These are phyloP conservation scores for Epinotia brunnichana DNA, from an alignment of 2,888 invertebrate species.

Conservation along the genomic window DNA sequence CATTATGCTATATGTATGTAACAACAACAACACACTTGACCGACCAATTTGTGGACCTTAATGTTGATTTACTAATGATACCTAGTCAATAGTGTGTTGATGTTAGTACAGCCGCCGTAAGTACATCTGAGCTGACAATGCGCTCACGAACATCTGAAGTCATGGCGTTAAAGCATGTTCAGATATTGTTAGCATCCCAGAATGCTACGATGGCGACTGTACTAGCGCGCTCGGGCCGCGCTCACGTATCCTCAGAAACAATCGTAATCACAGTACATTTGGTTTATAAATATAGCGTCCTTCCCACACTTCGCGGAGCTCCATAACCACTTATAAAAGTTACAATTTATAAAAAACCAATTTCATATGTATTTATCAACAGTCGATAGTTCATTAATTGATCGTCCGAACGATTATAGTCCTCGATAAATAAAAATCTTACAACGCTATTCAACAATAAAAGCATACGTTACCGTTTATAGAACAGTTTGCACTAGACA, in stretches of 20 bases:
- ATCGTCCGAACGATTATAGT: constrained; percentile 61
- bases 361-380: constrained; percentile 59
- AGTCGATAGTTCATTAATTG: constrained; percentile 61
- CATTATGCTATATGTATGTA: constrained; percentile 63
- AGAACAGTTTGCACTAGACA: constrained; percentile 57
- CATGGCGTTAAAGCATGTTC: neutral
- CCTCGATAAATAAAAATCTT: constrained; percentile 65
- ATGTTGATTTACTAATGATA: neutral
- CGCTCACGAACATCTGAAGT: neutral
- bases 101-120: neutral
- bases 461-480: constrained; percentile 66
- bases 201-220: constrained; percentile 38
- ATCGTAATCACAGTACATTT: constrained; percentile 76
- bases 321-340: constrained; percentile 78
- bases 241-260: constrained; percentile 50
- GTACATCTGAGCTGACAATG: neutral
- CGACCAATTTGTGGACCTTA: neutral
- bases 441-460: constrained; percentile 69
- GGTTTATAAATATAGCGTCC: constrained; percentile 74
- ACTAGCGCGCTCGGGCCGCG: constrained; percentile 48
- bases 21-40: constrained; percentile 43
- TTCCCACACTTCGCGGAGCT: constrained; percentile 67
- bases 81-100: neutral
- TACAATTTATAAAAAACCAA: constrained; percentile 74
- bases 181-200: too few relatives aligned